These are phyloP conservation scores for Natator depressus DNA, from an alignment of 2,113 vertebrate genomes.

Conservation along the genomic window DNA sequence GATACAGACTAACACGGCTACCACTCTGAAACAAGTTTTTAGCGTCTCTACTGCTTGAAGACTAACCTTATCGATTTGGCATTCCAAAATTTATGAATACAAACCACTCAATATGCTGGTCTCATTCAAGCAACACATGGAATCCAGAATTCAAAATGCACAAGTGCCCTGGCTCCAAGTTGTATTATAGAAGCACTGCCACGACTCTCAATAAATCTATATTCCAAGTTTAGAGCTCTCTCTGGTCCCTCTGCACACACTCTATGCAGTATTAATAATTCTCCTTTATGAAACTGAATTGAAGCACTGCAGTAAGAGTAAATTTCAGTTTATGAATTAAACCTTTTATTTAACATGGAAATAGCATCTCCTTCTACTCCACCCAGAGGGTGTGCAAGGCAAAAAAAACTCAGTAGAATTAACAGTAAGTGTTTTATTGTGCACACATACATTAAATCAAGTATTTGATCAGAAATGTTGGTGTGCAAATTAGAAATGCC, in stretches of 20 bases:
- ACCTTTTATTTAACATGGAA: neutral
- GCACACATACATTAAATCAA: neutral
- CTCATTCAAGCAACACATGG: neutral
- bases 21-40: neutral
- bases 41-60: accelerated
- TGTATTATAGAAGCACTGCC: neutral
- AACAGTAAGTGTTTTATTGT: neutral
- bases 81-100: neutral
- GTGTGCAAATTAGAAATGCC: neutral
- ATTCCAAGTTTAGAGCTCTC: neutral
- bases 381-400: neutral
- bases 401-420: neutral
- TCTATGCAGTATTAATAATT: neutral
- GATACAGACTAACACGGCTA: too few species aligned
- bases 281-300: accelerated
- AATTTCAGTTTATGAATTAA: neutral
- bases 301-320: neutral
- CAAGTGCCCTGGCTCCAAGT: neutral
- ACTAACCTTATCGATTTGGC: neutral
- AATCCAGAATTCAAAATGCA: neutral
- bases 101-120: neutral
- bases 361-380: neutral
- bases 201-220: neutral
- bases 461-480: neutral
- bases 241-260: accelerated